Evolutionary conservation across 2,797 vertebrate species (phyloP), one percentile per base, ranked within the genome.

Genomic region (Tympanoctomys barrerae): DNA sequence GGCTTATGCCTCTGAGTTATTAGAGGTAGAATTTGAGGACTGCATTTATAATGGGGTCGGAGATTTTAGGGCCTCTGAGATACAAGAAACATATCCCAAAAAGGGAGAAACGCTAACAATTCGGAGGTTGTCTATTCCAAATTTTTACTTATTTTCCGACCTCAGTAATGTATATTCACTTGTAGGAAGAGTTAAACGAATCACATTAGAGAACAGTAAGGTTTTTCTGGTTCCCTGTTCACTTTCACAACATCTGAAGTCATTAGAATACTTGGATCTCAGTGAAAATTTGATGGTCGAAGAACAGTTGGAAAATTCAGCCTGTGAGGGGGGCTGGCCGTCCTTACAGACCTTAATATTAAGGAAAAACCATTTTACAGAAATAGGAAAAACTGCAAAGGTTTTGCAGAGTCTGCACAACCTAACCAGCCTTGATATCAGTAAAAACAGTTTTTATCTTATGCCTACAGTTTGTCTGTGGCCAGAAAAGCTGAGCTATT

Each of bases 211-310:
- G 94, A 98, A 98, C 54, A 94, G 98, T 73, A 98, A 96, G 0
- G 98, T 99, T 52, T 99, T 98, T 66, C 97, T 99, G 81, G 98
- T 99, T 85, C 96, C 99, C 12, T 99, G 98, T 46, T 0, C 0
- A 0, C 96, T 99, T 81, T 98, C 98, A 13, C n/a, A 0, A 9
- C 4, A 87, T 70, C 98, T 99, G 90, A 68, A 0, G 21, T 98
- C 98, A 2, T 71, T 99, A 52, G 79, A 98, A 28, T 99, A 98
- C 96, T 97, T 99, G 77, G 99, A 99, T 96, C 94, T 99, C 7
- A 98, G 97, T 83, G 97, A 97, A 62, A 99, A 99, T 96, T 97
- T 99, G 62, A 97, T 99, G 59, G 96, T 92, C 26, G 99, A 99
- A 90, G 75, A 95, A 3, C 96, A 97, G 19, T 94, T 99, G 89